Base-by-base conservation (phyloP, 2,888 invertebrate species). In the Omphaloscelis lunosa region DNA sequence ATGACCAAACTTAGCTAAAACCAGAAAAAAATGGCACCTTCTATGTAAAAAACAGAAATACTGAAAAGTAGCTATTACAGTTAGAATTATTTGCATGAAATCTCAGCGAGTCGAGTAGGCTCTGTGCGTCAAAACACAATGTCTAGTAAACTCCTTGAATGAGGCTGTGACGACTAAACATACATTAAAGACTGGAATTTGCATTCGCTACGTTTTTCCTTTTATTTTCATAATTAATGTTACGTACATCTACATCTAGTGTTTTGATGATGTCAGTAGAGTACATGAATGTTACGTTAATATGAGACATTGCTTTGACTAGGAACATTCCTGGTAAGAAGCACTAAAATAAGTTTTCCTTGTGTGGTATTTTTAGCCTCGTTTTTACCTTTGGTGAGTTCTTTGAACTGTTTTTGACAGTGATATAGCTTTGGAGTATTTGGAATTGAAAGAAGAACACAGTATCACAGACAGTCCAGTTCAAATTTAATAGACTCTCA, bases 261-360 rank as follows among this genome's bases (percentile, higher is more conserved):
- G 79, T 66, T 85, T 58, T 66, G 75, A 79, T 77, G 82, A 77
- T 58, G 75, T 77, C 70, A 77, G 48, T 59, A n/a, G 27, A 58
- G 63, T 65, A 71, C 59, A 68, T 81, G 71, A 68, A 67, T 74
- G 34, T 65, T 65, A 70, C 45, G 17, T 72, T 41, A n/a, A 20
- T 63, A 62, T 84, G 79, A 79, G 70, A 75, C 77, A 85, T 82
- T 75, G 85, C 72, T 84, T 77, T 82, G 75, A 77, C 79, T 85
- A 79, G 45, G 20, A 82, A 74, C 75, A 56, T 82, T 77, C 79
- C 66, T 73, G 51, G 68, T 61, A 70, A 61, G 63, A 56, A 59
- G 53, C 39, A 68, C 58, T 67, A 74, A 77, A 77, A 75, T 66
- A 72, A 48, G 27, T 70, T 79, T 85, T 65, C 75, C 69, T 70